phyloP scores from a whole-genome alignment of 2,797 vertebrate genomes.

The Acipenser ruthenus region DNA sequence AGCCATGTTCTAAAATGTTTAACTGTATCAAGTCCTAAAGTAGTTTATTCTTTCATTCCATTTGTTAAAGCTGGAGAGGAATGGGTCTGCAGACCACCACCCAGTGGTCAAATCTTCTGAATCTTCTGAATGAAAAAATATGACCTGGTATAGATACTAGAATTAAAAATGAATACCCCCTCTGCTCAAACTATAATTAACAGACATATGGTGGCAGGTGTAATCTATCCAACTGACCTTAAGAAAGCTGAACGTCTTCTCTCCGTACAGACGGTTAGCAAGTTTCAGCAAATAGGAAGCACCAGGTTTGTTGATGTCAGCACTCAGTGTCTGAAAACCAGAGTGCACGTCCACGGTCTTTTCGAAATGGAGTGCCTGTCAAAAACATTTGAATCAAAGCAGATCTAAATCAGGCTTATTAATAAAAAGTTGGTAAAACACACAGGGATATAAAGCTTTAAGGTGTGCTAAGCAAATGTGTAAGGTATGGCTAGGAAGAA shows the following conservation, averaged over 20 bases:
- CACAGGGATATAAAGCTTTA: neutral
- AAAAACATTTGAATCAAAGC: conserved; percentile 4
- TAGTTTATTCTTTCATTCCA: no score
- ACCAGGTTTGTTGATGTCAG: conserved; percentile 63
- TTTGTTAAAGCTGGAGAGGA: no score
- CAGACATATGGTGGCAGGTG: neutral
- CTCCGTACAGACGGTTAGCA: conserved; percentile 82
- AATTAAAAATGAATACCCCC: no score
- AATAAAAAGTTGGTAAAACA: no score
- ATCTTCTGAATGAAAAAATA: no score
- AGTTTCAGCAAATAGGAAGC: conserved; percentile 67
- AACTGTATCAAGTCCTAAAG: no score
- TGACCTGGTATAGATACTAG: neutral
- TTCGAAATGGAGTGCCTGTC: conserved; percentile 54
- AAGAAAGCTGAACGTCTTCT: conserved; percentile 70
- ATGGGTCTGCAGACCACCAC: no score
- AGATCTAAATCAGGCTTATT: neutral
- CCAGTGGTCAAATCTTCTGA: no score
- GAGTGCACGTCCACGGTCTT: conserved; percentile 56
- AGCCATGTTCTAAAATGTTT: no score
- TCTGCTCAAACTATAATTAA: no score
- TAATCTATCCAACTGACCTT: conserved; percentile 40
- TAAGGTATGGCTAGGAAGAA: neutral
- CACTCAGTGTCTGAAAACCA: conserved; percentile 61
- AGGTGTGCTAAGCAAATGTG: neutral